Evolutionary conservation across 2,888 invertebrate genomes (phyloP).

Genomic region (Crossocerus cetratus): DNA sequence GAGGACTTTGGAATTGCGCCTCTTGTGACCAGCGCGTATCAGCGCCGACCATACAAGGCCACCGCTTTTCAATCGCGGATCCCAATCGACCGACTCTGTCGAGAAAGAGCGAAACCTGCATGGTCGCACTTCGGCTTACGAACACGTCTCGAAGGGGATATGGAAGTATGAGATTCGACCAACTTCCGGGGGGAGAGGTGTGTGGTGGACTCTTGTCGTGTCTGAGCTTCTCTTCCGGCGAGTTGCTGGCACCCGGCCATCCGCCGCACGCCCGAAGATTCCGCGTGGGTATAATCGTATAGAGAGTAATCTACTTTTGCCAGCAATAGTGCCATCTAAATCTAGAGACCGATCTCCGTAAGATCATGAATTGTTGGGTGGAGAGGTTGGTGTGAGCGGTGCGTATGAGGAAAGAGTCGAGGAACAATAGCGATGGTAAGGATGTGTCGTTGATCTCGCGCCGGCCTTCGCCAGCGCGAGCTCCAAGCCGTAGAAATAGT

Average conservation of each 20-base stretch:
- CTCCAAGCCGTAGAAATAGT: background rate
- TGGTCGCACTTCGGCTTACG: too few species aligned
- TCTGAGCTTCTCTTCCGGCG: slow-evolving; percentile 32
- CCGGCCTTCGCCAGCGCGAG: background rate
- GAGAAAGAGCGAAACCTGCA: too few species aligned
- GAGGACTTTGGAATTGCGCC: too few species aligned
- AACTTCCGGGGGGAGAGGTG: too few species aligned
- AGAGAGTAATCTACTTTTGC: slow-evolving; percentile 39
- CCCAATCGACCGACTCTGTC: too few species aligned
- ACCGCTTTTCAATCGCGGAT: too few species aligned
- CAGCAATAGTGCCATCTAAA: slow-evolving; percentile 41
- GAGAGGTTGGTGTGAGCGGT: background rate
- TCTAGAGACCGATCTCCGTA: slow-evolving; percentile 42
- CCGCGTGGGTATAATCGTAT: slow-evolving; percentile 34
- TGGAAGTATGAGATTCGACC: too few species aligned
- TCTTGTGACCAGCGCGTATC: too few species aligned
- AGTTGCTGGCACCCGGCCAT: slow-evolving; percentile 20
- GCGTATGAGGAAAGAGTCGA: slow-evolving; percentile 31
- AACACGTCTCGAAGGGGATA: too few species aligned
- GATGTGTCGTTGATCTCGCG: slow-evolving; percentile 4
- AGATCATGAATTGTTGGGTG: slow-evolving; percentile 34
- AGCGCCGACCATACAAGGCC: too few species aligned
- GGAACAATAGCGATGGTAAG: slow-evolving; percentile 40
- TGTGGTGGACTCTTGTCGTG: background rate
- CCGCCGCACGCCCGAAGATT: slow-evolving; percentile 32